phyloP scores from a whole-genome alignment of 2,888 invertebrate genomes.

The Carabus problematicus region DNA sequence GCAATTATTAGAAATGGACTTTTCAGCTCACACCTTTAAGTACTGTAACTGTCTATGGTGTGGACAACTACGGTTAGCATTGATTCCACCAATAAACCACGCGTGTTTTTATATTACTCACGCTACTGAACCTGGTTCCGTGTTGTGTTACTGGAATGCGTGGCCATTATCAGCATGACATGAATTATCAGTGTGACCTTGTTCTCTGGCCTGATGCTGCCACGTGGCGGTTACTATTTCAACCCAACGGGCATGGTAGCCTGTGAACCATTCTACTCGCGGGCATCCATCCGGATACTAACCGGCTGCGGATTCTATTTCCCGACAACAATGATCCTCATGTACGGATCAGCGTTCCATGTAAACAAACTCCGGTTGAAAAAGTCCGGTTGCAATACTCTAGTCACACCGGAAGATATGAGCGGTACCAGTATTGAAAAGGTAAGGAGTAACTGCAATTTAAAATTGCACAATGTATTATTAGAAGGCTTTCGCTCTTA shows the following conservation, averaged over 20 bases:
- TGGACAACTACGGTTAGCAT: too few species aligned
- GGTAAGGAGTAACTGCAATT: conserved; percentile 54
- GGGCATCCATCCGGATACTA: conserved; percentile 74
- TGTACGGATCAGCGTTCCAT: conserved; percentile 91
- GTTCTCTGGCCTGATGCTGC: conserved; percentile 80
- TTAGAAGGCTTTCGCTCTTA: neutral
- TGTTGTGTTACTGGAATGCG: conserved; percentile 61
- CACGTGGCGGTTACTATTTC: conserved; percentile 87
- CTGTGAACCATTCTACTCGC: conserved; percentile 87
- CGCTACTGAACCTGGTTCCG: too few species aligned
- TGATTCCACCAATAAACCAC: too few species aligned
- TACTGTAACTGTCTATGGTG: too few species aligned
- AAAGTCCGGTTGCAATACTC: conserved; percentile 56
- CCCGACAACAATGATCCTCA: conserved; percentile 88
- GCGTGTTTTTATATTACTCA: too few species aligned
- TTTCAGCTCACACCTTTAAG: too few species aligned
- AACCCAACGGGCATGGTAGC: conserved; percentile 85
- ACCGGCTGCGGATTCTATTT: conserved; percentile 89
- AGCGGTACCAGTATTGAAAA: conserved; percentile 62
- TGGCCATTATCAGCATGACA: conserved; percentile 82
- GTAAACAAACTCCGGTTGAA: conserved; percentile 81
- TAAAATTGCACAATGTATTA: neutral
- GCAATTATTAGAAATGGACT: too few species aligned
- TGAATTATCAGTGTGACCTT: conserved; percentile 86
- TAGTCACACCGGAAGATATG: conserved; percentile 61